A percentile compares a stretch with the other conserved stretches of the same genome.
These are phyloP conservation scores for Takifugu bimaculatus DNA, from an alignment of 2,113 vertebrate species.

Conservation along the genomic window DNA sequence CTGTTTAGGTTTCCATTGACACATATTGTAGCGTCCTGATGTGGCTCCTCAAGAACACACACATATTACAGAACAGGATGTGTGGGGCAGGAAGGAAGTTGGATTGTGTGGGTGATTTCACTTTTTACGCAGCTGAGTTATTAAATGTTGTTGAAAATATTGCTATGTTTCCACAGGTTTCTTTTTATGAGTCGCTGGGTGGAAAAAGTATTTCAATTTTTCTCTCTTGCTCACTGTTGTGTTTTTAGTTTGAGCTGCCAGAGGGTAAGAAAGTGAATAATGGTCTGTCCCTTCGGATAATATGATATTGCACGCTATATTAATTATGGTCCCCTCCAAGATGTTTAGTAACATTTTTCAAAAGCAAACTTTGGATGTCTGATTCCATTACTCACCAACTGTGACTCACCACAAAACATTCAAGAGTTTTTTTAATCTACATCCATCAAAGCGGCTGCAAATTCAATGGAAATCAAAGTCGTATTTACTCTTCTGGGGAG, in stretches of 20 bases:
- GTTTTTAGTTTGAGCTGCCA: neutral
- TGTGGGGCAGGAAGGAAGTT: neutral
- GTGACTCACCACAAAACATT: neutral
- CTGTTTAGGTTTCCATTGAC: too few species aligned
- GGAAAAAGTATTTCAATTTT: conserved; percentile 3
- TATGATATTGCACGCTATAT: neutral
- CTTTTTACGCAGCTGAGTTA: conserved; percentile 24
- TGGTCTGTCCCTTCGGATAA: neutral
- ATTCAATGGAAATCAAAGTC: neutral
- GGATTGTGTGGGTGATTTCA: conserved; percentile 30
- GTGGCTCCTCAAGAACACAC: too few species aligned
- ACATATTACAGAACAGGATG: too few species aligned
- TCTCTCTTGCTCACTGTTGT: neutral
- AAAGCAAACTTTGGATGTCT: neutral
- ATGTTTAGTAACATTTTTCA: neutral
- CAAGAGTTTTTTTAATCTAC: neutral
- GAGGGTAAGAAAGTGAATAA: neutral
- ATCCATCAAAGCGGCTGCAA: neutral
- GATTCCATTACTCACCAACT: neutral
- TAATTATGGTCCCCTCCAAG: neutral
- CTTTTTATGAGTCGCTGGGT: neutral
- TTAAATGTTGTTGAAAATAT: conserved; percentile 20
- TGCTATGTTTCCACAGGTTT: neutral
- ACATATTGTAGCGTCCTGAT: too few species aligned
- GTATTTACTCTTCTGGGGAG: neutral